These are phyloP conservation scores for Hycleus cichorii DNA, from an alignment of 1,140 invertebrate species.

Conservation along the genomic window DNA sequence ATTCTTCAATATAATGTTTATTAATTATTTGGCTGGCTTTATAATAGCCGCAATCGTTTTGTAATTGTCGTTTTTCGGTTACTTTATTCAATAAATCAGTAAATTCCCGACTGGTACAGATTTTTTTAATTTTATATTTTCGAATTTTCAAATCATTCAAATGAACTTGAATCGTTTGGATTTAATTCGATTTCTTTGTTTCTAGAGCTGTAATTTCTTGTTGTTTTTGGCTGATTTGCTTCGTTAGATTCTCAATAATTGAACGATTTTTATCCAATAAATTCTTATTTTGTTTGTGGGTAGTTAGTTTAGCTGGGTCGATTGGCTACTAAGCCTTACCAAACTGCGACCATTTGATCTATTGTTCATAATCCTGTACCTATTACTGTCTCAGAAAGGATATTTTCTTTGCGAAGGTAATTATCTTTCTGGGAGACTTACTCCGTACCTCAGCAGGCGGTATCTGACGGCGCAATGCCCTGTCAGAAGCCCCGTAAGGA, in stretches of 20 bases:
- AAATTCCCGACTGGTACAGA: conserved; percentile 40
- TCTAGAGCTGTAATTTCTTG: conserved; percentile 43
- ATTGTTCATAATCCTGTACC: too few relatives aligned
- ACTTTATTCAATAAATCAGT: conserved; percentile 35
- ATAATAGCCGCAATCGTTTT: conserved; percentile 41
- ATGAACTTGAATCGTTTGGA: conserved; percentile 31
- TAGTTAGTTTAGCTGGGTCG: conserved; percentile 24
- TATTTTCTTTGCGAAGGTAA: too few relatives aligned
- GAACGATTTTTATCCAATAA: conserved; percentile 43
- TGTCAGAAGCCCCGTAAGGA: too few relatives aligned
- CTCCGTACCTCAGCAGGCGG: too few relatives aligned
- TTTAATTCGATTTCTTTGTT: conserved; percentile 30
- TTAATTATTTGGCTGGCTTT: conserved; percentile 43
- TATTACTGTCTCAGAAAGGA: too few relatives aligned
- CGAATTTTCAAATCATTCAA: too few relatives aligned
- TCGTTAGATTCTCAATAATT: conserved; percentile 47
- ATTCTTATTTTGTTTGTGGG: conserved; percentile 53
- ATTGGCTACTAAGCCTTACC: too few relatives aligned
- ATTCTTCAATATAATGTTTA: conserved; percentile 38
- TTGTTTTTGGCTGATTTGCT: conserved; percentile 52
- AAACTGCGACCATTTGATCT: too few relatives aligned
- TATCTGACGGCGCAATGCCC: too few relatives aligned
- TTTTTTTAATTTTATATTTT: too few relatives aligned
- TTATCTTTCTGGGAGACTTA: too few relatives aligned
- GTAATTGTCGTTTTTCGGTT: conserved; percentile 37